phyloP scores from a whole-genome alignment of 2,113 vertebrate genomes.

The Centrocercus urophasianus region DNA sequence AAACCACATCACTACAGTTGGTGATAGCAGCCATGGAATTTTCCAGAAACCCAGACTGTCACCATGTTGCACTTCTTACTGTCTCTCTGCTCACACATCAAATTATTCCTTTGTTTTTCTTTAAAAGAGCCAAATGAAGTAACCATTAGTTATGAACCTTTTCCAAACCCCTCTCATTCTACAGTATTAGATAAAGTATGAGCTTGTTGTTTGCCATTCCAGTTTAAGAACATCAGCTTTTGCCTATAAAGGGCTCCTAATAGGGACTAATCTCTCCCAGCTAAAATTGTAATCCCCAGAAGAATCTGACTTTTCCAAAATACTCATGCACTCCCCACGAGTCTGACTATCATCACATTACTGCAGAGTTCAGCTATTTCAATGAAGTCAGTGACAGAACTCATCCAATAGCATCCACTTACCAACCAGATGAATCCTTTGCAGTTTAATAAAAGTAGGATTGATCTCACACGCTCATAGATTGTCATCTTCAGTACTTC shows the following conservation, averaged over 20 bases:
- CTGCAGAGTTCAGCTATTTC: neutral
- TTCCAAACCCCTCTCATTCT: neutral
- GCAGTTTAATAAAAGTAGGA: neutral
- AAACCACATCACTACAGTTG: rapidly evolving
- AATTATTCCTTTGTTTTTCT: neutral
- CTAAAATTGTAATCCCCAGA: neutral
- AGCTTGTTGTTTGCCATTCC: neutral
- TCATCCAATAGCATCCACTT: neutral
- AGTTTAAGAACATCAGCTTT: neutral
- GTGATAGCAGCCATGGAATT: neutral
- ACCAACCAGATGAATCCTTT: neutral
- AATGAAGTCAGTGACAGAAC: neutral
- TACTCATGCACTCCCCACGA: neutral
- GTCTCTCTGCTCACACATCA: neutral
- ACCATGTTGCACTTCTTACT: neutral
- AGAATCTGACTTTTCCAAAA: neutral
- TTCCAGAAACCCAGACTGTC: neutral
- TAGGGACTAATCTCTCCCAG: neutral
- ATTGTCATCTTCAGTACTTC: neutral
- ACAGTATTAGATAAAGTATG: neutral
- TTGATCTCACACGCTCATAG: neutral
- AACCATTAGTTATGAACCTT: neutral
- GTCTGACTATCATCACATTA: neutral
- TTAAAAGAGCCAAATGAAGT: neutral
- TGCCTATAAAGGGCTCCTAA: neutral